Conservation (phyloP, 2,797 vertebrate species). For the Zonotrichia albicollis region DNA sequence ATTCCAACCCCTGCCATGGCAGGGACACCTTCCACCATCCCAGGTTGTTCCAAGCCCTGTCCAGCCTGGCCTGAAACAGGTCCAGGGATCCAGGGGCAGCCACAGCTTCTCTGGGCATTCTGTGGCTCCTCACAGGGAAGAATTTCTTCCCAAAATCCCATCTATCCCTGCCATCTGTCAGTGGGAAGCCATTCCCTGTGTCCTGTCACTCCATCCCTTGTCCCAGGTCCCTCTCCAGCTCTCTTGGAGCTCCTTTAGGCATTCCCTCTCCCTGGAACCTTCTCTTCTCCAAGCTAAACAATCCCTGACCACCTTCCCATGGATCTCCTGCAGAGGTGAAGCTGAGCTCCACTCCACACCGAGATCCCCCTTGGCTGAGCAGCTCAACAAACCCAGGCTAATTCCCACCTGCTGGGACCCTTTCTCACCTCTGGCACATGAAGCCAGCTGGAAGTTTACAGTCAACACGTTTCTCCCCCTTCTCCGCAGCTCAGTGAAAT, state of each 20-base stretch:
- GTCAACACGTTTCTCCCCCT: background rate
- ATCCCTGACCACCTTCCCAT: background rate
- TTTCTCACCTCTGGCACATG: background rate
- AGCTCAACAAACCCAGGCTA: background rate
- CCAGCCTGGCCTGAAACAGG: accelerated
- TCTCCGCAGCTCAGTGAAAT: background rate
- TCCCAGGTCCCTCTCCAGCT: background rate
- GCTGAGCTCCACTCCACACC: background rate
- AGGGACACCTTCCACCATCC: accelerated
- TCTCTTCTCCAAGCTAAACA: background rate
- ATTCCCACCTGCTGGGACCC: slow-evolving; percentile 6
- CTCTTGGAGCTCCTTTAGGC: background rate
- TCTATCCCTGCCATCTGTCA: accelerated
- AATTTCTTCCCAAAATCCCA: background rate
- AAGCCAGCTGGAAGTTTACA: background rate
- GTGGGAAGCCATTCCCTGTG: background rate
- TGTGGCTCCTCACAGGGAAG: background rate
- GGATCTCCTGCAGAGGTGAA: background rate
- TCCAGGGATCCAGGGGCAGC: background rate
- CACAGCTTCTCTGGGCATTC: background rate
- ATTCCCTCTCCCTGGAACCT: accelerated
- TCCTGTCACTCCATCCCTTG: accelerated
- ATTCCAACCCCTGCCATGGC: background rate
- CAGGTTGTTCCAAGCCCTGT: accelerated
- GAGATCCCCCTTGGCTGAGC: background rate